Evolutionary conservation across 2,797 vertebrate genomes (phyloP), one percentile per base, ranked within the genome.

Genomic region (Paramormyrops hopkinsi): DNA sequence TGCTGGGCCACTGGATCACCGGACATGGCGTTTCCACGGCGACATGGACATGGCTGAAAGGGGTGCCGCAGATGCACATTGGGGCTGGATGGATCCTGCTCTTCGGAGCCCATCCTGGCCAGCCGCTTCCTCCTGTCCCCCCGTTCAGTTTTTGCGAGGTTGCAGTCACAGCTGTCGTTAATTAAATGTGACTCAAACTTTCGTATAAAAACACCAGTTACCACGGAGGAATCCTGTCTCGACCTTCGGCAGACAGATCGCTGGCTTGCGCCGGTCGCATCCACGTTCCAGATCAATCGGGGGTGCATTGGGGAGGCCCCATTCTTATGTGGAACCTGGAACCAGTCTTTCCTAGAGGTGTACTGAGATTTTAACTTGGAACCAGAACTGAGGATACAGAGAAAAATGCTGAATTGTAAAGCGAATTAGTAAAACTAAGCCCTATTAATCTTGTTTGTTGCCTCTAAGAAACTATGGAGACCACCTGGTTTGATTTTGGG

Each of bases 1-100:
- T 96, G 95, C 95, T 95, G 94, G 95, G 96, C 96, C 95, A 95
- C 94, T 94, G 94, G 93, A 93, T 94, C 94, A 95, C 95, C 95
- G 94, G 93, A 95, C 90, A 91, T 65, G 25, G 53, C n/a, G 41
- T 90, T 59, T 83, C 76, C 73, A 79, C 79, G 85, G 37, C 8
- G 69, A 83, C 41, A 14, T 33, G 25, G 44, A 56, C 51, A 11
- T 51, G 19, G 69, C 53, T 62, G 44, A 33, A 88, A 56, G 44
- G 48, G 48, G 56, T 33, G 25, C 37, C 46, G 2, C 29, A 62
- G 53, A n/a, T 59, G 65, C 5, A 14, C 65, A 22, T 46, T 7
- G 65, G 50, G 41, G 25, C 73, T 19, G 56, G 87, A 84, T 54
- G 25, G 89, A 88, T 83, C 41, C 54, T 6, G 12, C 62, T 56